Evolutionary conservation across 2,797 vertebrate species (phyloP).

Genomic region (Epinephelus malabaricus): DNA sequence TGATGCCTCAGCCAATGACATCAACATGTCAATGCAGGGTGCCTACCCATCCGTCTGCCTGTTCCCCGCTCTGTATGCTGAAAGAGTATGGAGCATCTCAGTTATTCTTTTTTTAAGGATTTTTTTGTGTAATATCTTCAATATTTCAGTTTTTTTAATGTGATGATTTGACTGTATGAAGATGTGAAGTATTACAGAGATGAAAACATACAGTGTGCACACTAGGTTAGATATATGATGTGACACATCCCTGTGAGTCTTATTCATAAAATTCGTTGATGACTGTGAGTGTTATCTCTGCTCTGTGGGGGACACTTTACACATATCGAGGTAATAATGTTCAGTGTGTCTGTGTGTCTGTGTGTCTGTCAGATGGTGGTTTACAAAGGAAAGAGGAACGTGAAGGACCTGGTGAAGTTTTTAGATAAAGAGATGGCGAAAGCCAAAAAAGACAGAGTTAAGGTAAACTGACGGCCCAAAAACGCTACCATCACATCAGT

Average conservation of each 20-base stretch:
- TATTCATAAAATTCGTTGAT: not conserved
- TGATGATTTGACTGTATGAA: not conserved
- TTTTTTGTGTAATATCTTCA: not conserved
- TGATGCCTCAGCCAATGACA: conserved; percentile 91
- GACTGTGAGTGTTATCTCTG: not conserved
- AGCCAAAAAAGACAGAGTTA: conserved; percentile 81
- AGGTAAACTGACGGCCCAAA: conserved; percentile 54
- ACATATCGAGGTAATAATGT: not conserved
- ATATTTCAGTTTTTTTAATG: not conserved
- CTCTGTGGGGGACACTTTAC: not conserved
- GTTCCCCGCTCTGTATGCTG: conserved; percentile 87
- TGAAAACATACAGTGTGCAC: not conserved
- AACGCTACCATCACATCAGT: not conserved
- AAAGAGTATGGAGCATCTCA: conserved; percentile 77
- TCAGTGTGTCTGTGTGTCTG: conserved; percentile 6
- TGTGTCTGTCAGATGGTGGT: conserved; percentile 84
- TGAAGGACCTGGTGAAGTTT: conserved; percentile 89
- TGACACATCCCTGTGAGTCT: not conserved
- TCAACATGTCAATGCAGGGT: conserved; percentile 80
- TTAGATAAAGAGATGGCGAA: conserved; percentile 86
- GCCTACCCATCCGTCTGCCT: conserved; percentile 88
- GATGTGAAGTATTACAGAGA: not conserved
- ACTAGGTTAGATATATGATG: not conserved
- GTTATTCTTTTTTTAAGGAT: not conserved
- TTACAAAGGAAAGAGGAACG: conserved; percentile 85